Percentiles rank a stretch among this genome's conserved stretches.
These are phyloP conservation scores for Ormyrus thymus DNA, from an alignment of 2,888 invertebrate genomes.

Conservation along the genomic window DNA sequence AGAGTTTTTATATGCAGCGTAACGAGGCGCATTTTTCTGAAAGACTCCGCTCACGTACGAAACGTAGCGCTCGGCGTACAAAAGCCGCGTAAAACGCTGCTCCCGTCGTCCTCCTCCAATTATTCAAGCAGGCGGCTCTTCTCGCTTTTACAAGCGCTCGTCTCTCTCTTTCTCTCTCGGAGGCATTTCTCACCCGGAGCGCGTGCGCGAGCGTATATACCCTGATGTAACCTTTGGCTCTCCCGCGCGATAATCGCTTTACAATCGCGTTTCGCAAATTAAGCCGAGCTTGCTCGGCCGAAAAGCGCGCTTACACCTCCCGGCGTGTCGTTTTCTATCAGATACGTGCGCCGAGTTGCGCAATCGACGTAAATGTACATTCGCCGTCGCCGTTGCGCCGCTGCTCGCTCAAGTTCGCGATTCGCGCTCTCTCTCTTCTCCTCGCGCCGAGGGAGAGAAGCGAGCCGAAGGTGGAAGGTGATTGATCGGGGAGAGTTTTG, in stretches of 20 bases:
- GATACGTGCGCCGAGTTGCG: no score
- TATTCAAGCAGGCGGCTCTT: background rate
- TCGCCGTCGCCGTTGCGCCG: no score
- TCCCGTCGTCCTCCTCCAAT: slow-evolving; percentile 13
- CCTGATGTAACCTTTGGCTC: background rate
- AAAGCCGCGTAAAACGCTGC: background rate
- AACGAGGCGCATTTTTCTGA: background rate
- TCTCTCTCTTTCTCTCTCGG: background rate
- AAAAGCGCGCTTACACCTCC: no score
- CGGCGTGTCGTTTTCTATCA: no score
- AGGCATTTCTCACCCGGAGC: background rate
- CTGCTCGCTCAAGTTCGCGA: slow-evolving; percentile 18
- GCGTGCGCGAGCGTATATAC: background rate
- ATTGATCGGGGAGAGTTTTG: slow-evolving; percentile 11
- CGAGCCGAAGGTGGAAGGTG: slow-evolving; percentile 20
- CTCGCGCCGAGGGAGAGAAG: background rate
- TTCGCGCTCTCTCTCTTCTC: no score
- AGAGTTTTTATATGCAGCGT: no score
- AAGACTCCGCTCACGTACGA: background rate
- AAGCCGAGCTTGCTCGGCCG: background rate
- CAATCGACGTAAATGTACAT: no score
- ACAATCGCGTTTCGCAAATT: slow-evolving; percentile 9
- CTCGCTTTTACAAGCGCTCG: no score
- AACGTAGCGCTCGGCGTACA: background rate
- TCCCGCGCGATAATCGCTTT: slow-evolving; percentile 25